Percentiles rank a stretch among this genome's conserved stretches.
Evolutionary conservation across 2,797 vertebrate genomes (phyloP).

Genomic region (Fringilla coelebs): DNA sequence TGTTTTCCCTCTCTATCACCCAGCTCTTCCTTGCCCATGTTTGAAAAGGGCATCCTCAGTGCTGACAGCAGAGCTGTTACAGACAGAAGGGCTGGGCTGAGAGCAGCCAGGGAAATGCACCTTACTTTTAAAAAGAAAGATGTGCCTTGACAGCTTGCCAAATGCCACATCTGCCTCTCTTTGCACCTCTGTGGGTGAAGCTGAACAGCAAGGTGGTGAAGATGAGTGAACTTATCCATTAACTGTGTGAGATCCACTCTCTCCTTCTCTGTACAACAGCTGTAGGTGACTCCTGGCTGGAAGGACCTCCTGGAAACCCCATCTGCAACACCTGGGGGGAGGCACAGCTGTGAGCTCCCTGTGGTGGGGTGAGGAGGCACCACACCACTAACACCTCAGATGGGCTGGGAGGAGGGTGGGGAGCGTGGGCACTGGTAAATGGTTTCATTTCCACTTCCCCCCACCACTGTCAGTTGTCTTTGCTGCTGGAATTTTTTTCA

Average conservation of each 20-base stretch:
- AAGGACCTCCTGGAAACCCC: not conserved
- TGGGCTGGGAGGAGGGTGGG: not conserved
- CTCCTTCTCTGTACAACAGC: not conserved
- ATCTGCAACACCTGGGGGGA: constrained; percentile 50
- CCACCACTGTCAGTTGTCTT: not conserved
- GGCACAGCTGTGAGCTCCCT: constrained; percentile 30
- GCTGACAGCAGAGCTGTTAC: not conserved
- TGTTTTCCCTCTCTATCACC: not conserved
- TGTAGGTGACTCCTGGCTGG: constrained; percentile 32
- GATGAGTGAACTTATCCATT: constrained; percentile 44
- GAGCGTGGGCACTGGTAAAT: not conserved
- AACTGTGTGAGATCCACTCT: constrained; percentile 18
- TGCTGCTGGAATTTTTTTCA: not conserved
- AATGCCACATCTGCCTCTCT: constrained; percentile 69
- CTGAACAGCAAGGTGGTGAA: constrained; percentile 59
- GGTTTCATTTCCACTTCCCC: not conserved
- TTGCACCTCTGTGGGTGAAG: constrained; percentile 66
- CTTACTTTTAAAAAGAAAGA: constrained; percentile 50
- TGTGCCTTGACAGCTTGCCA: constrained; percentile 67
- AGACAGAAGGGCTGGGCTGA: constrained; percentile 47
- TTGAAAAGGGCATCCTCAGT: constrained; percentile 25
- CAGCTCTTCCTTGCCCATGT: not conserved
- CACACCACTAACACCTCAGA: not conserved
- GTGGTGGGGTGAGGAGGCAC: not conserved
- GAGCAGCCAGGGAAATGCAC: constrained; percentile 36